phyloP scores from a whole-genome alignment of 2,888 invertebrate species.

The Xylophagus ater region DNA sequence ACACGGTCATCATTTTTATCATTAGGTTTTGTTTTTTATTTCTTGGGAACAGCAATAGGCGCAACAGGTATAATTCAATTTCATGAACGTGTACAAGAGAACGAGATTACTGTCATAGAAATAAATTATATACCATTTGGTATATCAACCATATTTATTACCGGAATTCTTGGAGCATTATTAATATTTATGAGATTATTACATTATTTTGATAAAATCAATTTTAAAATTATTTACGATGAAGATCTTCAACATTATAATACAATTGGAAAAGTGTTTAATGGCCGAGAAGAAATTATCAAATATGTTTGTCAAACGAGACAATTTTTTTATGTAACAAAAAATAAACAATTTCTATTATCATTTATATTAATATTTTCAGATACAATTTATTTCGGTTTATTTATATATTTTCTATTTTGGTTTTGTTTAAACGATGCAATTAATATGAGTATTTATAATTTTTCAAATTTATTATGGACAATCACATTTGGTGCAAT shows the following conservation, averaged over 20 bases:
- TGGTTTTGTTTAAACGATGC: constrained; percentile 31
- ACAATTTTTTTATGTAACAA: constrained; percentile 33
- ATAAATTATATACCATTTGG: not conserved
- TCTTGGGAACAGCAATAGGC: constrained; percentile 29
- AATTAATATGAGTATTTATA: constrained; percentile 22
- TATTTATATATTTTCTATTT: constrained; percentile 30
- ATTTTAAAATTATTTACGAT: constrained; percentile 29
- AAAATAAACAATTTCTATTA: constrained; percentile 31
- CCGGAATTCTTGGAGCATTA: constrained; percentile 22
- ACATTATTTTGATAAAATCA: constrained; percentile 27
- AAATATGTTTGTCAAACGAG: constrained; percentile 22
- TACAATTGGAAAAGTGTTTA: constrained; percentile 31
- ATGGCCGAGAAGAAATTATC: constrained; percentile 27
- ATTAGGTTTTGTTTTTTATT: constrained; percentile 27
- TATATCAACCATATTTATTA: not conserved
- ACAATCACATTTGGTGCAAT: constrained; percentile 26
- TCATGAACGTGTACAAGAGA: not conserved
- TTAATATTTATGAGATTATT: constrained; percentile 27
- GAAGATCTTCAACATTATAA: constrained; percentile 31
- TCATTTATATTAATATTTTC: constrained; percentile 28
- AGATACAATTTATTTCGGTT: constrained; percentile 29
- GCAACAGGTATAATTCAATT: constrained; percentile 1
- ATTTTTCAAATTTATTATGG: constrained; percentile 30
- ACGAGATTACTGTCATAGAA: too few species aligned
- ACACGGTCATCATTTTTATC: constrained; percentile 28